Evolutionary conservation across 2,797 vertebrate species (phyloP).

Genomic region (Emydoidea blandingii): DNA sequence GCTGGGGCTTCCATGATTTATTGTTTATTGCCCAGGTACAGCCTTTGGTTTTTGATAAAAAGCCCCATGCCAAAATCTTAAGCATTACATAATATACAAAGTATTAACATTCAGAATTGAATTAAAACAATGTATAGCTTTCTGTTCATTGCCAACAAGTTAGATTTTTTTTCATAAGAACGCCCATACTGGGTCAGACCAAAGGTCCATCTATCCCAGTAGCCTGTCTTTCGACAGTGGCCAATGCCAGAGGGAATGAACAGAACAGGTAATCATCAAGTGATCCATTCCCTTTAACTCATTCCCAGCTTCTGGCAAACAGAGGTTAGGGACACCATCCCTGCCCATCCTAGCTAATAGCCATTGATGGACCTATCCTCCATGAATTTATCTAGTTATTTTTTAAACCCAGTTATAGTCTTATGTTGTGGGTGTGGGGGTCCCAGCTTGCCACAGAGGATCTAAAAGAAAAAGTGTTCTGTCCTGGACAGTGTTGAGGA

Average conservation of each 20-base stretch:
- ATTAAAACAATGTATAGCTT: slow-evolving; percentile 5
- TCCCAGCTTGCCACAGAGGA: not conserved
- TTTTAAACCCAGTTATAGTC: too few relatives aligned
- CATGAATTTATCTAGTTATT: too few relatives aligned
- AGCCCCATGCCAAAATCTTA: not conserved
- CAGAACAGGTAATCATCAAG: too few relatives aligned
- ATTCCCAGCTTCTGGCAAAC: too few relatives aligned
- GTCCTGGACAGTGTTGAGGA: not conserved
- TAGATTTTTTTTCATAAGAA: not conserved
- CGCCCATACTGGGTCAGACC: too few relatives aligned
- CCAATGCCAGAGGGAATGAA: too few relatives aligned
- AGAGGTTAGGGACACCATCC: too few relatives aligned
- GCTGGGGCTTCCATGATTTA: not conserved
- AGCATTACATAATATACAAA: not conserved
- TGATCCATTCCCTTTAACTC: too few relatives aligned
- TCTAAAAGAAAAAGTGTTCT: not conserved
- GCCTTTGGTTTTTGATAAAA: not conserved
- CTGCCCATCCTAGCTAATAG: too few relatives aligned
- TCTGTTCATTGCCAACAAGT: not conserved
- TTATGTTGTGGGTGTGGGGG: not conserved
- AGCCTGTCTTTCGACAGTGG: too few relatives aligned
- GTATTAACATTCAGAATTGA: not conserved
- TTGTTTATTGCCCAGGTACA: not conserved
- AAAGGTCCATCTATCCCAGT: too few relatives aligned
- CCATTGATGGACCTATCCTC: too few relatives aligned